These are phyloP conservation scores for Burhinus oedicnemus DNA, from an alignment of 2,113 vertebrate genomes.

Conservation along the genomic window DNA sequence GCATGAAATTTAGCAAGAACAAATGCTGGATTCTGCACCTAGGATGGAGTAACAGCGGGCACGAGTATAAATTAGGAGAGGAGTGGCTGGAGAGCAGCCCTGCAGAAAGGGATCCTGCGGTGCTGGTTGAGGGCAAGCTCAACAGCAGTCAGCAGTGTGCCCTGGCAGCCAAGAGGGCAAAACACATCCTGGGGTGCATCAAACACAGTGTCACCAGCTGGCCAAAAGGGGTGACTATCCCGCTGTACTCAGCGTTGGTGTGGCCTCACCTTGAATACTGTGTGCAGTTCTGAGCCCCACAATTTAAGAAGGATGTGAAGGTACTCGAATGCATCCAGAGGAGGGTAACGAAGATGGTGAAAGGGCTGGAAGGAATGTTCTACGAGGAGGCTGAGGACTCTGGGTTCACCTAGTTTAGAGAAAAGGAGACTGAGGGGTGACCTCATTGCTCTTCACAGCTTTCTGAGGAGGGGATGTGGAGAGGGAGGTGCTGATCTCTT, in stretches of 20 bases:
- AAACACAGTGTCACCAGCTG: not conserved
- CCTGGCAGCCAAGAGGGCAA: not conserved
- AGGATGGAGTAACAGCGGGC: not conserved
- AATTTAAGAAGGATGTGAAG: not conserved
- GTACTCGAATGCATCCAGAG: not conserved
- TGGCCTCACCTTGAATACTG: not conserved
- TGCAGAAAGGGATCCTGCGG: not conserved
- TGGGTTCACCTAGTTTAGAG: not conserved
- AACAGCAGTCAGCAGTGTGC: not conserved
- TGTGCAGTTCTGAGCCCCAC: not conserved
- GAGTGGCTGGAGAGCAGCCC: not conserved
- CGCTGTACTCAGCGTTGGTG: accelerated
- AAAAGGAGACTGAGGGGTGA: not conserved
- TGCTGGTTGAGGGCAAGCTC: not conserved
- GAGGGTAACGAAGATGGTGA: not conserved
- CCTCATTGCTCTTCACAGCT: not conserved
- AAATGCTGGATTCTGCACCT: not conserved
- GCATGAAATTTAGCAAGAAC: not conserved
- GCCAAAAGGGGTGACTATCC: not conserved
- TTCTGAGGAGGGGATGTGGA: not conserved
- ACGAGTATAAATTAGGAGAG: not conserved
- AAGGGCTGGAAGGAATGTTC: not conserved
- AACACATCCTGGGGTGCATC: not conserved
- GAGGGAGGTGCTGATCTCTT: not conserved
- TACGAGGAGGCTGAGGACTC: not conserved